These are phyloP conservation scores for Ypsolopha scabrella DNA, from an alignment of 2,888 invertebrate genomes.

Conservation along the genomic window DNA sequence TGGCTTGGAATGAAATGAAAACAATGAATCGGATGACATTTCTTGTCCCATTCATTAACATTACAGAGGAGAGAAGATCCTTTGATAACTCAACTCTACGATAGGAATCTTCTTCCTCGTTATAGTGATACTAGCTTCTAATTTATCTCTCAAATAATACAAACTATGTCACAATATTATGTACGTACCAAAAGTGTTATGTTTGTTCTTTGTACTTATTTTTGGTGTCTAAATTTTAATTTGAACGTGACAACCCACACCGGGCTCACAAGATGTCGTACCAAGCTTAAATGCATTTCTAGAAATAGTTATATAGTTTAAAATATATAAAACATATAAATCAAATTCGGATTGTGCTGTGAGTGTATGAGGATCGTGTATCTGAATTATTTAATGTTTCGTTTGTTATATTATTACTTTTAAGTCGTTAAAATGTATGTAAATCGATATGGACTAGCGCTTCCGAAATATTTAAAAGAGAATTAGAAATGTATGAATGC, in stretches of 20 bases:
- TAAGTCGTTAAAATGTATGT: slow-evolving; percentile 27
- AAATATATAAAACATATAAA: slow-evolving; percentile 43
- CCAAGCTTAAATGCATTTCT: slow-evolving; percentile 67
- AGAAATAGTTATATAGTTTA: slow-evolving; percentile 65
- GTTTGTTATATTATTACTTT: slow-evolving; percentile 40
- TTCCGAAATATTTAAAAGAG: slow-evolving; percentile 35
- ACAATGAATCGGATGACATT: slow-evolving; percentile 59
- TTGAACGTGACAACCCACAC: slow-evolving; percentile 30
- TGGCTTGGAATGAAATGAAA: slow-evolving; percentile 59
- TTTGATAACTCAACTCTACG: slow-evolving; percentile 38
- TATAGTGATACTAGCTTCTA: slow-evolving; percentile 70
- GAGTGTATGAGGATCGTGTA: slow-evolving; percentile 59
- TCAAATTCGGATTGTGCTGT: slow-evolving; percentile 58
- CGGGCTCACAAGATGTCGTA: slow-evolving; percentile 50
- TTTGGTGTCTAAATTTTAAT: slow-evolving; percentile 44
- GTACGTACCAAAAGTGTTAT: slow-evolving; percentile 59
- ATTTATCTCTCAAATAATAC: slow-evolving; percentile 58
- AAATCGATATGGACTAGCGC: slow-evolving; percentile 36
- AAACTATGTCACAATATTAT: slow-evolving; percentile 64
- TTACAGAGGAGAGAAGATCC: slow-evolving; percentile 24
- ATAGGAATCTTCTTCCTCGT: slow-evolving; percentile 62
- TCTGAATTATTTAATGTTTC: slow-evolving; percentile 63
- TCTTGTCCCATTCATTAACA: slow-evolving; percentile 57
- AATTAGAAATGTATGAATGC: slow-evolving; percentile 45
- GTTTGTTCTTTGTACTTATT: slow-evolving; percentile 61